Evolutionary conservation across 1,140 invertebrate species (phyloP).

Genomic region (Drosophila serrata): DNA sequence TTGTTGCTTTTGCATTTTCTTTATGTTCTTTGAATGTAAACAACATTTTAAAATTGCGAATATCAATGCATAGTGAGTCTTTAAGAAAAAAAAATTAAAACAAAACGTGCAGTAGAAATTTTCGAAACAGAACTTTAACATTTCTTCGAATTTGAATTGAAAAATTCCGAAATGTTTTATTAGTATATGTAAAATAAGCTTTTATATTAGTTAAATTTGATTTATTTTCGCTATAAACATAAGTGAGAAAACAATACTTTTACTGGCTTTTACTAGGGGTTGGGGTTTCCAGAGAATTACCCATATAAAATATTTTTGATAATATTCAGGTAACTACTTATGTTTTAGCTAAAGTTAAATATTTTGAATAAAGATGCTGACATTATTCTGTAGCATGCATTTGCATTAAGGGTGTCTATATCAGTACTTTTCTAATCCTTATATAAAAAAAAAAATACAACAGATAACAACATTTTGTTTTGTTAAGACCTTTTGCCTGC

Average conservation of each 20-base stretch:
- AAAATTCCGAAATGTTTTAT: background rate
- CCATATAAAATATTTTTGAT: no score
- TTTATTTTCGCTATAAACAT: background rate
- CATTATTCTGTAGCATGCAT: no score
- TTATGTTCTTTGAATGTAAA: background rate
- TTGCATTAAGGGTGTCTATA: no score
- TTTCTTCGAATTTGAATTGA: background rate
- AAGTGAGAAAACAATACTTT: background rate
- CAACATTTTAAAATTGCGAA: background rate
- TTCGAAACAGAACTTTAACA: background rate
- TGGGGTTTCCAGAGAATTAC: background rate
- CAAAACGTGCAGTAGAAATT: background rate
- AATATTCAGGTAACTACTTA: no score
- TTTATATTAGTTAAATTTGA: background rate
- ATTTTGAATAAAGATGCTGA: no score
- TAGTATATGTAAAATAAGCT: background rate
- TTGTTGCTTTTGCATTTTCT: background rate
- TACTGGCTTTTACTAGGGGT: background rate
- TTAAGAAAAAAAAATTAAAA: slow-evolving; percentile 1
- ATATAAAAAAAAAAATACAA: no score
- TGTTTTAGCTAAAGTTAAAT: no score
- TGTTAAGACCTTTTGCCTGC: no score
- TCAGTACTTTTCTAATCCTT: no score
- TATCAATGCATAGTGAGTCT: background rate
- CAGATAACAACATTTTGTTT: no score